These are phyloP conservation scores for Himalopsyche anomala DNA, from an alignment of 2,888 invertebrate genomes.

Conservation along the genomic window DNA sequence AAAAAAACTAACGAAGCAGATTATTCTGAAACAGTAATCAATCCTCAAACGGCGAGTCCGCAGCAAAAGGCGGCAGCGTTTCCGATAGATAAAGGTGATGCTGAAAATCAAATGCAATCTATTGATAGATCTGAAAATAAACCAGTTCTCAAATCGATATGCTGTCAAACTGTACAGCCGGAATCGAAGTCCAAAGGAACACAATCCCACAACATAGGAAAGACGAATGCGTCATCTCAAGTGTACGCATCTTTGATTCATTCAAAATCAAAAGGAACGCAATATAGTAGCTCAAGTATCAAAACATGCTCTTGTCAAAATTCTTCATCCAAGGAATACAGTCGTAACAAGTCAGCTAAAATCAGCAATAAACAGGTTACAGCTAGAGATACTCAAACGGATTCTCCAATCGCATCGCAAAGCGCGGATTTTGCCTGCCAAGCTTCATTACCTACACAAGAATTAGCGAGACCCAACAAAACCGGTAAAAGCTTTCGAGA, in stretches of 20 bases:
- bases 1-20: background rate
- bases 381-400: background rate
- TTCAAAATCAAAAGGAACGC: conserved; percentile 63
- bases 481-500: background rate
- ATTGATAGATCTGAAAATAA: background rate
- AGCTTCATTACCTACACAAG: background rate
- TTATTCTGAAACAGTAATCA: background rate
- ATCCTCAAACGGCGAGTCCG: background rate
- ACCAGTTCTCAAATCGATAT: background rate
- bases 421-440: background rate
- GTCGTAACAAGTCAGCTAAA: background rate
- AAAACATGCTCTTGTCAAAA: conserved; percentile 59
- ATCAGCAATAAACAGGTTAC: background rate
- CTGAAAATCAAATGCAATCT: background rate
- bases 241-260: conserved; percentile 62
- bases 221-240: conserved; percentile 61
- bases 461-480: background rate
- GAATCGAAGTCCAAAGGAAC: conserved; percentile 55
- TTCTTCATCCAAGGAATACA: conserved; percentile 12
- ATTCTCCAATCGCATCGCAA: background rate
- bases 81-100: background rate
- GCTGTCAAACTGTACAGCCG: background rate
- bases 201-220: conserved; percentile 59
- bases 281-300: conserved; percentile 45
- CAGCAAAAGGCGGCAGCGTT: background rate